phyloP scores from a whole-genome alignment of 2,113 vertebrate species.

The Platysteira castanea region DNA sequence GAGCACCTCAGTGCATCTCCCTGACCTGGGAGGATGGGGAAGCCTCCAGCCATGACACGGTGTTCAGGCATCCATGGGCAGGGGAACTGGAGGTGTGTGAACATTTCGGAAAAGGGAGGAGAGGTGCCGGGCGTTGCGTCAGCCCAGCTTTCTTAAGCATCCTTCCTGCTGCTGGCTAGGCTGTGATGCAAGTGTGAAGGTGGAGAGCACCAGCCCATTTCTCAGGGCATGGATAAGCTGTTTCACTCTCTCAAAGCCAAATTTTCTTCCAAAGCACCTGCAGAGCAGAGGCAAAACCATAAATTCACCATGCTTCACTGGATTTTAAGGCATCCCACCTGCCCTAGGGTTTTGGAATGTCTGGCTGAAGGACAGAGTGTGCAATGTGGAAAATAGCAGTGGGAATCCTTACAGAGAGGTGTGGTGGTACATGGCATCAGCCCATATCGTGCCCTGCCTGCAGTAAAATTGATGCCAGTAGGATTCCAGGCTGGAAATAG shows the following conservation, averaged over 20 bases:
- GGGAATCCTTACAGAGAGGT: background rate
- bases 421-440: background rate
- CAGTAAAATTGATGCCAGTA: background rate
- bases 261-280: background rate
- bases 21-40: background rate
- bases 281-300: background rate
- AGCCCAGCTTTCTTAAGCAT: background rate
- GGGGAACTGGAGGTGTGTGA: background rate
- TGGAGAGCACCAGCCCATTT: background rate
- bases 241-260: background rate
- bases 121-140: background rate
- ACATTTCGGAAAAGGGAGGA: background rate
- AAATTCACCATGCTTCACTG: background rate
- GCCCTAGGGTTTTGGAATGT: background rate
- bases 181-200: background rate
- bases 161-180: background rate
- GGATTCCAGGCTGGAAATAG: background rate
- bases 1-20: rapidly evolving
- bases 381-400: background rate
- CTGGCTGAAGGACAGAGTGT: background rate
- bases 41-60: rapidly evolving
- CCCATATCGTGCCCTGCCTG: rapidly evolving
- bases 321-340: background rate
- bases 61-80: background rate
- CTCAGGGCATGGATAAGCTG: rapidly evolving